Evolutionary conservation across 2,797 vertebrate species (phyloP).

Genomic region (Hemitrygon akajei): DNA sequence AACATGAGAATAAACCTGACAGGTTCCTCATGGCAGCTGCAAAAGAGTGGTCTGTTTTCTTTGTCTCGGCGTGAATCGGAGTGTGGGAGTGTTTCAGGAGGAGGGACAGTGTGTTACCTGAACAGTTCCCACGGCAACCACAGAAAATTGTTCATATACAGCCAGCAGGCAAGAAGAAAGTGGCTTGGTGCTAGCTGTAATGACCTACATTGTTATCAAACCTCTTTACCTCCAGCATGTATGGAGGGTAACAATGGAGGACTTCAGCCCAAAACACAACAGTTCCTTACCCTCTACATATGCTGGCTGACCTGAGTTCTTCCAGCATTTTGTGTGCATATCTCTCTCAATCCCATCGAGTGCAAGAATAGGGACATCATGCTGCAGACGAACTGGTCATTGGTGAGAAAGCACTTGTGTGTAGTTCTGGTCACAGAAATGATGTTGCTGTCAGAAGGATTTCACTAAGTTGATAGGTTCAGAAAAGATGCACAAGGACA

Average conservation of each 20-base stretch:
- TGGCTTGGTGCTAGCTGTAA: neutral
- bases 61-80: neutral
- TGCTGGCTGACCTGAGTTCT: too few species aligned
- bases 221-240: neutral
- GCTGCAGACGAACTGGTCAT: too few species aligned
- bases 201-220: neutral
- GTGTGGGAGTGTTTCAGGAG: neutral
- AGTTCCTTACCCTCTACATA: too few species aligned
- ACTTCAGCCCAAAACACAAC: too few species aligned
- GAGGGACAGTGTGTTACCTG: neutral
- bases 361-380: neutral
- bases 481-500: too few species aligned
- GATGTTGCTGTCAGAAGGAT: too few species aligned
- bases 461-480: too few species aligned
- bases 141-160: neutral
- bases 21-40: neutral
- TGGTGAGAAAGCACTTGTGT: too few species aligned
- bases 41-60: neutral
- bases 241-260: too few species aligned
- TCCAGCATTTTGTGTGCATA: too few species aligned
- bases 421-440: too few species aligned
- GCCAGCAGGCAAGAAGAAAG: neutral
- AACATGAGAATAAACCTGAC: neutral
- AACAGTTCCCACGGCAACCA: neutral
- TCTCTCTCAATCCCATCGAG: too few species aligned